These are phyloP conservation scores for Cerastis leucographa DNA, from an alignment of 2,888 invertebrate species.

Conservation along the genomic window DNA sequence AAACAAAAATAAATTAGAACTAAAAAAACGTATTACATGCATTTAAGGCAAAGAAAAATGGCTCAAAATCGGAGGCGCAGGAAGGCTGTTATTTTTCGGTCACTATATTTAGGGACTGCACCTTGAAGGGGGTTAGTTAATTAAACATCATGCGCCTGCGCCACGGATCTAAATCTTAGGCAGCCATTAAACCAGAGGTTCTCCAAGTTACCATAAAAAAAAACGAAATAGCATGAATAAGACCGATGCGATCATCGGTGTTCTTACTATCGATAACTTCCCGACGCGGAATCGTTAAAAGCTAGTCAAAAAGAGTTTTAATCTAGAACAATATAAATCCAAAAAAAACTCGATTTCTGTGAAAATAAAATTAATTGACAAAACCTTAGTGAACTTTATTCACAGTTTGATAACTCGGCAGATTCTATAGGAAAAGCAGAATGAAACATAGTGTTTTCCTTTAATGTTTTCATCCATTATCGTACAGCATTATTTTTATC, in stretches of 20 bases:
- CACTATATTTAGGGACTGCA: constrained; percentile 81
- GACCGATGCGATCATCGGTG: too few species aligned
- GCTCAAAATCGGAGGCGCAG: constrained; percentile 75
- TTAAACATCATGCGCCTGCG: constrained; percentile 80
- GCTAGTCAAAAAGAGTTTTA: too few species aligned
- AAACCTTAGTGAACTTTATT: background rate
- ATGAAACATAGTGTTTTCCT: background rate
- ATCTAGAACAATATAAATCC: background rate
- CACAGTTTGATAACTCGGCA: background rate
- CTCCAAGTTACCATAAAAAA: constrained; percentile 1
- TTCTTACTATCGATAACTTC: too few species aligned
- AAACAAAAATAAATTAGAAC: constrained; percentile 32
- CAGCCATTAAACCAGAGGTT: constrained; percentile 59
- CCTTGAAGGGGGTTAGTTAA: constrained; percentile 83
- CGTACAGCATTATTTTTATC: background rate
- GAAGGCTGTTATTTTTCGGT: constrained; percentile 84
- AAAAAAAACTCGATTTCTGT: background rate
- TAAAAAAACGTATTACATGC: constrained; percentile 66
- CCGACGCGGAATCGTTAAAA: too few species aligned
- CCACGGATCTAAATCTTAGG: constrained; percentile 65
- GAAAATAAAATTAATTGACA: background rate
- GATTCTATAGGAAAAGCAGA: background rate
- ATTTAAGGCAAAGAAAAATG: constrained; percentile 66
- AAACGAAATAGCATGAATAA: too few species aligned
- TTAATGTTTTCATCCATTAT: background rate